Percentiles rank a stretch among this genome's conserved stretches.
phyloP scores from a whole-genome alignment of 2,113 vertebrate genomes.

The Petrocephalus zakoni region DNA sequence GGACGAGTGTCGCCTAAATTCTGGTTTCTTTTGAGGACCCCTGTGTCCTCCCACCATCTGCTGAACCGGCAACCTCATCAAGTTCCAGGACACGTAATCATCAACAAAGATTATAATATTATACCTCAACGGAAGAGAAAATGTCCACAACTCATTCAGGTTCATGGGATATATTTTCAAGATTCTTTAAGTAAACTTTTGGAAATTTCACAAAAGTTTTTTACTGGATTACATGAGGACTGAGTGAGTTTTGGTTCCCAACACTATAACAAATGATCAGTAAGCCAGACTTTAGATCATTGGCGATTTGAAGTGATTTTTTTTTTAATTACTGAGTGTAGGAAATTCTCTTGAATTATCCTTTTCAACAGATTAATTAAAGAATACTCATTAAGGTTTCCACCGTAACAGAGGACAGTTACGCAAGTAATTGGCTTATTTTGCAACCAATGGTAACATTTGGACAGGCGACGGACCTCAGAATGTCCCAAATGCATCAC shows the following conservation, averaged over 20 bases:
- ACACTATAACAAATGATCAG: neutral
- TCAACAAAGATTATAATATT: neutral
- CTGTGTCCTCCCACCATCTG: neutral
- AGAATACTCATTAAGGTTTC: neutral
- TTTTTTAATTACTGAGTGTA: neutral
- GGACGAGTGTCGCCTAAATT: neutral
- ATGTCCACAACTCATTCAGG: neutral
- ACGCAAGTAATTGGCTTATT: neutral
- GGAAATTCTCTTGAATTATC: neutral
- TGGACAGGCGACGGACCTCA: neutral
- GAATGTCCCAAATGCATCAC: neutral
- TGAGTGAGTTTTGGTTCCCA: neutral
- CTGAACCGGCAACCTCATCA: neutral
- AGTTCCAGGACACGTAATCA: neutral
- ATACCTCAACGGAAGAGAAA: neutral
- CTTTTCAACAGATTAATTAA: neutral
- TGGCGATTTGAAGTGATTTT: too few species aligned
- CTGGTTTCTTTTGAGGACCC: neutral
- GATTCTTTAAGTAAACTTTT: neutral
- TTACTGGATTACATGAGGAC: neutral
- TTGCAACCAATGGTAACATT: neutral
- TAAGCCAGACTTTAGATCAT: neutral
- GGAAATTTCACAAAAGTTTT: neutral
- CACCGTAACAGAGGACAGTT: neutral
- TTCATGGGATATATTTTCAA: neutral